Conservation (phyloP, 2,113 vertebrate species). For the Varanus salvator region DNA sequence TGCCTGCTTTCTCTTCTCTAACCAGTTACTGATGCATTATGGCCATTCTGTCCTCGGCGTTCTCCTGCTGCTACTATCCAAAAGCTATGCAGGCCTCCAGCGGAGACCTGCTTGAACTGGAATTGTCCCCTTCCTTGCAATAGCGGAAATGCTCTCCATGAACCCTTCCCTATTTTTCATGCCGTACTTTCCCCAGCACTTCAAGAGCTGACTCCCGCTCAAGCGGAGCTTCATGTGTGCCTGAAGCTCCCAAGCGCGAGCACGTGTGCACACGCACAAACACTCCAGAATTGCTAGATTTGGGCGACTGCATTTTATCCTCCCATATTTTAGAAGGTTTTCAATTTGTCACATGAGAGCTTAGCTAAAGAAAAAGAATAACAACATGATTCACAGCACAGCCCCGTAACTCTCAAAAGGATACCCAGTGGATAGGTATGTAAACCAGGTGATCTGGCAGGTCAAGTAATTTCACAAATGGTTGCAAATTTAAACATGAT, state of each 20-base stretch:
- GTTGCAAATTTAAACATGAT: slow-evolving; percentile 49
- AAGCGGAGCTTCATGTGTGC: neutral
- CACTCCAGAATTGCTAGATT: neutral
- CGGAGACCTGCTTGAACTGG: neutral
- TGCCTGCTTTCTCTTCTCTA: no score
- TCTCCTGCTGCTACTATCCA: neutral
- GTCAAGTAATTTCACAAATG: neutral
- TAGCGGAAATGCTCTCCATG: neutral
- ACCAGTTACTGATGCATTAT: no score
- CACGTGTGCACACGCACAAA: neutral
- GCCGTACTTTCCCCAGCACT: neutral
- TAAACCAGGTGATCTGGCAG: slow-evolving; percentile 29
- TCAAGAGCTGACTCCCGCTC: neutral
- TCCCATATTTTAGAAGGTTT: slow-evolving; percentile 46
- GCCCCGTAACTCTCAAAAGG: slow-evolving; percentile 22
- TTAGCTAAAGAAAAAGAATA: slow-evolving; percentile 39
- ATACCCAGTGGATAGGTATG: neutral
- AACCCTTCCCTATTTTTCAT: neutral
- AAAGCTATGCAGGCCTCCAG: neutral
- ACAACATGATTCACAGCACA: slow-evolving; percentile 32
- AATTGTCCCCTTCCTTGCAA: neutral
- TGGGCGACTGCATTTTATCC: slow-evolving; percentile 39
- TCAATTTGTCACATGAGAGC: slow-evolving; percentile 36
- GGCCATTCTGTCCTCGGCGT: rapidly evolving
- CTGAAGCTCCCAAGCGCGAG: neutral